phyloP scores from a whole-genome alignment of 2,888 invertebrate species.

The Watsonalla cultraria region DNA sequence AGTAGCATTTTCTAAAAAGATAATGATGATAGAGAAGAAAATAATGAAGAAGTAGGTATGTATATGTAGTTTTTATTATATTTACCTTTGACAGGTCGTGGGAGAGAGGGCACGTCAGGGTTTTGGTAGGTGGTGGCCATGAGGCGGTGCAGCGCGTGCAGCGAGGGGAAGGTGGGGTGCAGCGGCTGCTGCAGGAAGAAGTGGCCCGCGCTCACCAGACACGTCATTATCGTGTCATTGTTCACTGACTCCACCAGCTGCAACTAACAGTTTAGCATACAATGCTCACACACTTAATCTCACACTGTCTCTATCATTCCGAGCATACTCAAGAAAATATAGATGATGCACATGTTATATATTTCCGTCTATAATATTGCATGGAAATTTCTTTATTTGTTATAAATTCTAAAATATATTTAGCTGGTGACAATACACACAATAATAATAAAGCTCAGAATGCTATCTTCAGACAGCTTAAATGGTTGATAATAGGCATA shows the following conservation, averaged over 20 bases:
- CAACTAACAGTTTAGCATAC: constrained; percentile 62
- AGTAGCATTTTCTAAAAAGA: too few species aligned
- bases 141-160: constrained; percentile 87
- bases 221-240: constrained; percentile 94
- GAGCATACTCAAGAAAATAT: too few species aligned
- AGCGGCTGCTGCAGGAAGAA: constrained; percentile 97
- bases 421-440: neutral
- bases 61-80: neutral
- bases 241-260: constrained; percentile 94
- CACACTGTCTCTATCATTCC: neutral
- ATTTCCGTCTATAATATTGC: too few species aligned
- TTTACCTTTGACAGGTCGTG: constrained; percentile 87
- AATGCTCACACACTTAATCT: constrained; percentile 21
- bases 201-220: constrained; percentile 91
- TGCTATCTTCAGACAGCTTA: too few species aligned
- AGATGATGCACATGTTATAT: too few species aligned
- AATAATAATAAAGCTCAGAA: too few species aligned
- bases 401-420: too few species aligned
- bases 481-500: neutral
- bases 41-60: too few species aligned
- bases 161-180: constrained; percentile 93
- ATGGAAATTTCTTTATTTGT: too few species aligned
- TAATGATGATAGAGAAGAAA: too few species aligned
- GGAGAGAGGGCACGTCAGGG: constrained; percentile 88
- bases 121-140: constrained; percentile 91